These are phyloP conservation scores for Sarcophaga caerulescens DNA, from an alignment of 2,888 invertebrate genomes.

Conservation along the genomic window DNA sequence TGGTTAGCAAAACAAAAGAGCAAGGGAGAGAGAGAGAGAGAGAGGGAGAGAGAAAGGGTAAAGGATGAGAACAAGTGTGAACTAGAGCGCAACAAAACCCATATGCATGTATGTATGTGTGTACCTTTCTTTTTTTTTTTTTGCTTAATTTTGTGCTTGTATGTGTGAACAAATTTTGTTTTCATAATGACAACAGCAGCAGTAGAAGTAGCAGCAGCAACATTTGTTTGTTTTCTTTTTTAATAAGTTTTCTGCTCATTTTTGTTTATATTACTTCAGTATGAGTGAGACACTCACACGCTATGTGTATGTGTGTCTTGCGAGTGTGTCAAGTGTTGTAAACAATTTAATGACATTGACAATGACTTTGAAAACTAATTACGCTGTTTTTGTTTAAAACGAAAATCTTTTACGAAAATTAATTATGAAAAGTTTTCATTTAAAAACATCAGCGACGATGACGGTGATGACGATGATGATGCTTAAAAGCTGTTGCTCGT, in stretches of 20 bases:
- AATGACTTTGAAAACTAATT: slow-evolving; percentile 58
- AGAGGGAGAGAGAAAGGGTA: neutral
- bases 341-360: slow-evolving; percentile 55
- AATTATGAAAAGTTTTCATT: slow-evolving; percentile 14
- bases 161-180: neutral
- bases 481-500: neutral
- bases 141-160: neutral
- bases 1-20: neutral
- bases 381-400: slow-evolving; percentile 1
- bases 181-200: neutral
- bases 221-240: neutral
- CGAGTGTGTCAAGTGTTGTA: slow-evolving; percentile 1
- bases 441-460: no score
- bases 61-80: no score
- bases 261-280: neutral
- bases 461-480: no score
- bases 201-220: no score
- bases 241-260: neutral
- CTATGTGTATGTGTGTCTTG: neutral
- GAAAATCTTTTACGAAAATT: slow-evolving; percentile 22
- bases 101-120: no score
- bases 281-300: no score
- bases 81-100: no score
- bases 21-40: neutral
- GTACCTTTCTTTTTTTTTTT: no score